Percentiles rank a stretch among this genome's conserved stretches.
phyloP scores from a whole-genome alignment of 2,888 invertebrate species.

The Macrophya annulata region DNA sequence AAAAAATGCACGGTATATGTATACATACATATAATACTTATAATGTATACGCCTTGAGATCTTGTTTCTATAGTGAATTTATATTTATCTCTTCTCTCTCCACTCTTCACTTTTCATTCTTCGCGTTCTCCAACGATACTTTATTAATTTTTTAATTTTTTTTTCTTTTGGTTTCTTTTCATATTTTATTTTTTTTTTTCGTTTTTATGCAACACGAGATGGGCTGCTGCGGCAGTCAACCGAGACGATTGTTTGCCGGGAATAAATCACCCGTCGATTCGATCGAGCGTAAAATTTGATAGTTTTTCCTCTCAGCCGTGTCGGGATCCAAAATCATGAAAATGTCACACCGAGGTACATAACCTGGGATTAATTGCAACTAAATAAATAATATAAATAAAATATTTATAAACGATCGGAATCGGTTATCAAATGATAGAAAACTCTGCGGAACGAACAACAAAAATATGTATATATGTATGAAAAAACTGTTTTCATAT shows the following conservation, averaged over 20 bases:
- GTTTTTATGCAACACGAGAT: background rate
- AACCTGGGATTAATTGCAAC: background rate
- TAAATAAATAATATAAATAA: constrained; percentile 4
- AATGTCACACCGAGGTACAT: background rate
- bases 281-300: constrained; percentile 40
- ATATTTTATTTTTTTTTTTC: background rate
- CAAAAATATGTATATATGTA: too few relatives aligned
- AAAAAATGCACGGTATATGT: background rate
- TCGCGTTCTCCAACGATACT: background rate
- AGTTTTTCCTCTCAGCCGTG: background rate
- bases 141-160: background rate
- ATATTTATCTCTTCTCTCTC: background rate
- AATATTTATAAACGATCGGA: background rate
- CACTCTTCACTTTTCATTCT: too few relatives aligned
- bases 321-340: background rate
- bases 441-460: background rate
- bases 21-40: background rate
- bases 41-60: background rate
- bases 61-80: background rate
- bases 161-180: background rate
- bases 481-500: background rate
- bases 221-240: background rate
- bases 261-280: constrained; percentile 20
- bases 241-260: background rate
- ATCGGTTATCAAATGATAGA: background rate